Evolutionary conservation across 2,113 vertebrate genomes (phyloP), one percentile per base, ranked within the genome.

Genomic region (Callipepla squamata): DNA sequence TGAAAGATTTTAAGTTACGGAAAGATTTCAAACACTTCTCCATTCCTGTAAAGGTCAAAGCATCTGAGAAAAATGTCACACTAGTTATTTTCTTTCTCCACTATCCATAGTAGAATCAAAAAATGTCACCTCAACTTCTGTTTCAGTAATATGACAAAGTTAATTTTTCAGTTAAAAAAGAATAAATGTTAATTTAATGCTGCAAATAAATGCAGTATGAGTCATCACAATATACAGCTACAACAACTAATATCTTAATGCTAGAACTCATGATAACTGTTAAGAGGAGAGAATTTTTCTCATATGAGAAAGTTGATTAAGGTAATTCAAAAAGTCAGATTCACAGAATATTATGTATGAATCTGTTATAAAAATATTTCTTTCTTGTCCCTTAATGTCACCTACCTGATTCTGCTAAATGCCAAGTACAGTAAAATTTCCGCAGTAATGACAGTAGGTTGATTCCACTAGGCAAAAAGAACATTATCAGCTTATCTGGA

Each of bases 191-290:
- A 87, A 79, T 86, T 84, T 91, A 91, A 66, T 44, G 40, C n/a
- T 40, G 38, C 36, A 93, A 92, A 93, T 91, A 91, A 94, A 73
- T 47, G 68, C n/a, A 89, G 22, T 9, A 62, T 70, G 89, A 85
- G n/a, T n/a, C 62, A 86, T 48, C 38, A 81, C 81, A 95, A 80
- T 68, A 55, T 47, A 28, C 42, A 74, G 45, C 73, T 89, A 72
- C 61, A 6, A 30, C 53, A 89, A 62, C 62, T 89, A 96, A 91
- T 62, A 84, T n/a, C 42, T 78, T 87, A 85, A 20, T 53, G 38
- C 9, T 75, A 65, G 36, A 84, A 18, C 22, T 79, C 47, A 55
- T 38, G 22, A 80, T 87, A 90, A 55, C 15, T 53, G 26, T 81
- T 94, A 67, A 94, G 11, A 6, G 11, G 45, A 87, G 87, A 81